Evolutionary conservation across 2,888 invertebrate species (phyloP), one percentile per base, ranked within the genome.

Genomic region (Aproaerema taeniolella): DNA sequence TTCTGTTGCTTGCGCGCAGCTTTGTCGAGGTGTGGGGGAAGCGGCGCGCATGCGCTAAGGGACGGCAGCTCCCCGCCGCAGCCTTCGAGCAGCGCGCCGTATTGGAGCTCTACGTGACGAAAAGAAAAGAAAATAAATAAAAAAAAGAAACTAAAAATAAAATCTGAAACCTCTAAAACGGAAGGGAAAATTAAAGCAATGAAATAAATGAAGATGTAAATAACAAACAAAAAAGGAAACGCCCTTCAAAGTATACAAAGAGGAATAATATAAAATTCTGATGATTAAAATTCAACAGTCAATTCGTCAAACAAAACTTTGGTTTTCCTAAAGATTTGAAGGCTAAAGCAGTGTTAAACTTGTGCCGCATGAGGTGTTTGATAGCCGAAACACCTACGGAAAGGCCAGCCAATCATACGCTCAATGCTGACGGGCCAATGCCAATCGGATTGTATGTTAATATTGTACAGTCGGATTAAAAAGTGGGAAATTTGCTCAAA

Each of bases 11-110:
- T 67, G 10, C 81, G 74, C 40, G 78, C 63, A 62, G 91, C 90
- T 65, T 92, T 92, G 85, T 92, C 92, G 46, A 76, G 67, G 72
- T 74, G 70, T 72, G 80, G 75, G 78, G 88, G 78, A 75, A 78
- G 73, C 55, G 88, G 82, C 47, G 83, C 75, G 74, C 85, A 68
- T 58, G 83, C 75, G 67, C 87, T 72, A 57, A 85, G 62, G 56
- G 86, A 72, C 44, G 77, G 75, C 65, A 86, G 58, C 74, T 89
- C 89, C 69, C 85, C 87, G 72, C 88, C 88, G 74, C 88, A 83
- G 68, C 81, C 85, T 55, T 85, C 82, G 49, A 88, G 79, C 53
- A 86, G 75, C 48, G 80, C 82, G 66, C 86, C 87, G 79, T 87
- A 85, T 66, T 89, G 89, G 56, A 90, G 78, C 72, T 90, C 90